Evolutionary conservation across 2,113 vertebrate species (phyloP).

Genomic region (Poicephalus gulielmi): DNA sequence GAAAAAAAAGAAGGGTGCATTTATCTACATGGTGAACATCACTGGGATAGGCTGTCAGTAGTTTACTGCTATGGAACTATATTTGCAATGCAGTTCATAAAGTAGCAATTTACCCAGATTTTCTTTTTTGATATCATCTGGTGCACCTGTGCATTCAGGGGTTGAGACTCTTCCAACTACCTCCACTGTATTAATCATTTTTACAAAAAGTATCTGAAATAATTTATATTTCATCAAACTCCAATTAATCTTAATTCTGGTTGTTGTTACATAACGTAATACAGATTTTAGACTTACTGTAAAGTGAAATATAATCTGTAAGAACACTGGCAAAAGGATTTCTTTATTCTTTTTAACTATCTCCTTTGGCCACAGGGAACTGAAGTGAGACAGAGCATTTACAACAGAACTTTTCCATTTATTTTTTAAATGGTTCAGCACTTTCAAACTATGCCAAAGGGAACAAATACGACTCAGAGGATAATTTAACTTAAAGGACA

Average conservation of each 20-base stretch:
- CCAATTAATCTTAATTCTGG: background rate
- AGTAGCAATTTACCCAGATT: background rate
- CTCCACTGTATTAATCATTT: background rate
- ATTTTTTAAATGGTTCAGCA: background rate
- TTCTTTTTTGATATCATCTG: background rate
- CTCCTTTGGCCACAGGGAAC: background rate
- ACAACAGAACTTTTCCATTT: background rate
- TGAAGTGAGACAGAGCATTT: background rate
- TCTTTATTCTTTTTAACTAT: background rate
- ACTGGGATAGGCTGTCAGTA: background rate
- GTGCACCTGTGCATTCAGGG: background rate
- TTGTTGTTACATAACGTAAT: background rate
- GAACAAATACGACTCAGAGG: background rate
- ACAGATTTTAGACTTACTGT: background rate
- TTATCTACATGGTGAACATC: background rate
- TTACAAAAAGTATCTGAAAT: background rate
- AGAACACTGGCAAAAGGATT: background rate
- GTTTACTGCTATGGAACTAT: background rate
- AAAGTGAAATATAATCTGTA: background rate
- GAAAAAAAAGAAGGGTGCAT: background rate
- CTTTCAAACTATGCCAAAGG: background rate
- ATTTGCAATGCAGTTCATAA: background rate
- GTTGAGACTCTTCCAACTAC: background rate
- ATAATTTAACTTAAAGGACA: background rate
- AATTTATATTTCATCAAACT: background rate